Percentiles rank a stretch among this genome's conserved stretches.
These are phyloP conservation scores for Temnopleurus reevesii DNA, from an alignment of 53 echinoderm and acorn worm species.

Conservation along the genomic window DNA sequence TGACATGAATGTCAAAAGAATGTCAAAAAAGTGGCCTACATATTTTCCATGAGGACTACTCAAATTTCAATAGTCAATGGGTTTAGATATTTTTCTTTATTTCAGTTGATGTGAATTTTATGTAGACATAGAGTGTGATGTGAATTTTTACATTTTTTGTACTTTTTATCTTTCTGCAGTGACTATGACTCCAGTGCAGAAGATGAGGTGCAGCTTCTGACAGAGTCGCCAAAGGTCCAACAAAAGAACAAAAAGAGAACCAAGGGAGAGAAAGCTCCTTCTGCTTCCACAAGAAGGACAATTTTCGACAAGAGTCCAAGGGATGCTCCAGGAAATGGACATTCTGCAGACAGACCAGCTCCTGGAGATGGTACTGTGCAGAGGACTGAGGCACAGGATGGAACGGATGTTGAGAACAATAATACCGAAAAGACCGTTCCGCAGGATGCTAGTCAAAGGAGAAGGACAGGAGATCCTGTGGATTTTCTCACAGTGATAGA, in stretches of 20 bases:
- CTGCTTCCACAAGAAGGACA: neutral
- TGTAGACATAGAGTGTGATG: no score
- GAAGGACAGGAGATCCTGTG: neutral
- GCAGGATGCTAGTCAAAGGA: neutral
- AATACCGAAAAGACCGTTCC: neutral
- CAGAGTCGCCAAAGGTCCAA: neutral
- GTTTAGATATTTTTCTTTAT: no score
- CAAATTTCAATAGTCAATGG: no score
- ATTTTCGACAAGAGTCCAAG: conserved; percentile 11
- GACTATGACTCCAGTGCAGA: neutral
- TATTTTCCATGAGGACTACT: no score
- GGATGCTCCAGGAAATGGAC: neutral
- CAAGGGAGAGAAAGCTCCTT: neutral
- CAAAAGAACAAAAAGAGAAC: neutral
- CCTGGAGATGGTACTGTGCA: neutral
- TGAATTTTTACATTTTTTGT: no score
- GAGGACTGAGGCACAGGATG: neutral
- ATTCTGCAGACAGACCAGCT: neutral
- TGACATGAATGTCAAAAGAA: no score
- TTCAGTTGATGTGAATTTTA: no score
- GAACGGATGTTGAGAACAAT: neutral
- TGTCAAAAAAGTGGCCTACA: no score
- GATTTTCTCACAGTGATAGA: no score
- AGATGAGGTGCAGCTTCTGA: conserved; percentile 5
- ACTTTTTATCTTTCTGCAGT: neutral